Conservation (phyloP, 2,888 invertebrate genomes). For the Machimus rusticus region DNA sequence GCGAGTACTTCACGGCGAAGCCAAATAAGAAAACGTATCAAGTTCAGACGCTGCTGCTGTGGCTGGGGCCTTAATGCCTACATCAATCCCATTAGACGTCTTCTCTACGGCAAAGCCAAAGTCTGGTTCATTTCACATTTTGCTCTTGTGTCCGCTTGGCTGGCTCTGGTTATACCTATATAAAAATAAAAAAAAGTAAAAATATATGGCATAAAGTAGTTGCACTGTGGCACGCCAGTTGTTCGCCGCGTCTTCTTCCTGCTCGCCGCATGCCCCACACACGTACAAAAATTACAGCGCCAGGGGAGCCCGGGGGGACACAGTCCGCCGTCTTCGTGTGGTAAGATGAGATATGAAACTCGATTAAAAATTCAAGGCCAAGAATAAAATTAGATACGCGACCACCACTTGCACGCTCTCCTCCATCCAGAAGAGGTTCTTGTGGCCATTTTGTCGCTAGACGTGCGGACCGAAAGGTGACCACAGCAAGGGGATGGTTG, state of each 20-base stretch:
- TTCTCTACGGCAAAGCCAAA: background rate
- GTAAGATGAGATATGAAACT: conserved; percentile 46
- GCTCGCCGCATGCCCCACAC: background rate
- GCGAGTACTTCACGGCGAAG: conserved; percentile 27
- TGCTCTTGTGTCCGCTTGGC: conserved; percentile 3
- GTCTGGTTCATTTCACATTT: conserved; percentile 36
- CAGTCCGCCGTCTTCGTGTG: background rate
- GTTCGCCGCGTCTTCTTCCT: conserved; percentile 25
- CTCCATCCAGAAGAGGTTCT: background rate
- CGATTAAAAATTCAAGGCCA: conserved; percentile 48
- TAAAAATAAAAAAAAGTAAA: too few relatives aligned
- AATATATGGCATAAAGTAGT: background rate
- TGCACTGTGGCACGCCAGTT: conserved; percentile 14
- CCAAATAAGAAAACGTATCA: conserved; percentile 36
- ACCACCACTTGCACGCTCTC: conserved; percentile 17
- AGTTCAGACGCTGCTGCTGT: conserved; percentile 23
- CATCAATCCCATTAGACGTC: conserved; percentile 31
- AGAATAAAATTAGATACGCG: conserved; percentile 45
- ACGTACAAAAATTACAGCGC: background rate
- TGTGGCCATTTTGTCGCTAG: conserved; percentile 22
- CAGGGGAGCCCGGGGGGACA: background rate
- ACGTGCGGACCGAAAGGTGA: background rate
- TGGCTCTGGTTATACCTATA: background rate
- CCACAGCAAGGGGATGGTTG: background rate
- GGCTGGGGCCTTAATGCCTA: background rate